Evolutionary conservation across 2,113 vertebrate species (phyloP), one percentile per base, ranked within the genome.

Genomic region (Aegypius monachus): DNA sequence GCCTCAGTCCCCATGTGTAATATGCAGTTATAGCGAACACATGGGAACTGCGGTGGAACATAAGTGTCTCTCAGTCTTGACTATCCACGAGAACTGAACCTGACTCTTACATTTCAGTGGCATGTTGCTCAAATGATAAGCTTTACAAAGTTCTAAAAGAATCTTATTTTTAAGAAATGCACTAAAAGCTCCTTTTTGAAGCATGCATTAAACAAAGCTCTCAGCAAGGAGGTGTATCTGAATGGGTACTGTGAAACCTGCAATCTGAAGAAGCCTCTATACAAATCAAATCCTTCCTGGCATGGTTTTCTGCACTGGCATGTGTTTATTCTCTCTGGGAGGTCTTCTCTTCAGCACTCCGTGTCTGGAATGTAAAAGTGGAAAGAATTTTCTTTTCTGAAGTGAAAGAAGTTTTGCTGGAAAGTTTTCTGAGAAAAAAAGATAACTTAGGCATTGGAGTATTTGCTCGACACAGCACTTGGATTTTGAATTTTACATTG

Each of bases 241-340:
- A 84, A 95, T 71, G 56, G 65, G 42, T 86, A 83, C 88, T 48
- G 63, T 88, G 77, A 84, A 96, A 91, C 77, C 77, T 84, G 56
- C 68, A 78, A 89, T 86, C 59, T 86, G 80, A 88, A 78, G 72
- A 92, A 94, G 42, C 55, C 63, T 84, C 91, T 86, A 40, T 81
- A 79, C 65, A 94, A 81, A 86, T 81, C 55, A 84, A 95, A 95
- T 81, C 42, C 32, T 93, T 90, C 58, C 71, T 95, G 89, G 77
- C 59, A 74, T 15, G 32, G 59, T 88, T 95, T 95, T 91, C 75
- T 86, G 63, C 10, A 70, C 80, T 88, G 91, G 59, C 38, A 67
- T 86, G 68, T 89, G 56, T 84, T 96, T 94, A 91, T 88, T 95
- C 94, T 94, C 89, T 86, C 91, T 89, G 52, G 80, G 96, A 95